These are phyloP conservation scores for Poecile atricapillus DNA, from an alignment of 2,113 vertebrate genomes.

Conservation along the genomic window DNA sequence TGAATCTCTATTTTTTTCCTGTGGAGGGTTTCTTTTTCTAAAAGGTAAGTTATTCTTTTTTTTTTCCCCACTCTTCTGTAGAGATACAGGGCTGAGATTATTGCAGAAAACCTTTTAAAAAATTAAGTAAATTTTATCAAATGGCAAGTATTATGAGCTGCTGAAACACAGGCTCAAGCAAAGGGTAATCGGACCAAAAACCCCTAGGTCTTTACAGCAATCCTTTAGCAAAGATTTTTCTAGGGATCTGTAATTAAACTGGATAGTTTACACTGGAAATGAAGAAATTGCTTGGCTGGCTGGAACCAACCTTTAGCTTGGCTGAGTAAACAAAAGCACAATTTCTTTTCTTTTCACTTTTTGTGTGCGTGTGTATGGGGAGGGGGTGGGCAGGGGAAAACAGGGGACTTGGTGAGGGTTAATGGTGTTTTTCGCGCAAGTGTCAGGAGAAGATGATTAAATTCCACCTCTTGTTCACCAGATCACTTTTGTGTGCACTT, in stretches of 20 bases:
- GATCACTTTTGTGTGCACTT: slow-evolving; percentile 76
- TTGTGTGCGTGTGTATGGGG: slow-evolving; percentile 26
- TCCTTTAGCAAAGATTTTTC: slow-evolving; percentile 78
- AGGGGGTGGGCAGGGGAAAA: slow-evolving; percentile 51
- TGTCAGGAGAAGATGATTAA: slow-evolving; percentile 78
- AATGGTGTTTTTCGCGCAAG: slow-evolving; percentile 77
- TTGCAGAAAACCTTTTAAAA: slow-evolving; percentile 66
- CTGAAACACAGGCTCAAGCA: slow-evolving; percentile 65
- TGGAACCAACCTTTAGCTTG: slow-evolving; percentile 79
- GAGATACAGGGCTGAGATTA: slow-evolving; percentile 49
- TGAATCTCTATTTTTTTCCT: slow-evolving; percentile 29
- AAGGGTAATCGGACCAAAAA: slow-evolving; percentile 70
- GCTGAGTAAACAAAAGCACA: slow-evolving; percentile 78
- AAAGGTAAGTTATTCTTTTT: slow-evolving; percentile 78
- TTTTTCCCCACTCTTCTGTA: background rate
- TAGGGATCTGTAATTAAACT: slow-evolving; percentile 81
- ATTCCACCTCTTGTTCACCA: slow-evolving; percentile 75
- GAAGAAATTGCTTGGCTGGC: slow-evolving; percentile 79
- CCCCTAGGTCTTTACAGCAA: slow-evolving; percentile 67
- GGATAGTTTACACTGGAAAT: slow-evolving; percentile 81
- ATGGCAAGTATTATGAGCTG: slow-evolving; percentile 73
- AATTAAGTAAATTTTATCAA: slow-evolving; percentile 73
- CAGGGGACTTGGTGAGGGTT: slow-evolving; percentile 74
- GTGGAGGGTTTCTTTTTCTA: slow-evolving; percentile 67
- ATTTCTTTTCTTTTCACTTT: slow-evolving; percentile 74